Conservation (phyloP, 1,140 invertebrate genomes). For the Zeugodacus cucurbitae region DNA sequence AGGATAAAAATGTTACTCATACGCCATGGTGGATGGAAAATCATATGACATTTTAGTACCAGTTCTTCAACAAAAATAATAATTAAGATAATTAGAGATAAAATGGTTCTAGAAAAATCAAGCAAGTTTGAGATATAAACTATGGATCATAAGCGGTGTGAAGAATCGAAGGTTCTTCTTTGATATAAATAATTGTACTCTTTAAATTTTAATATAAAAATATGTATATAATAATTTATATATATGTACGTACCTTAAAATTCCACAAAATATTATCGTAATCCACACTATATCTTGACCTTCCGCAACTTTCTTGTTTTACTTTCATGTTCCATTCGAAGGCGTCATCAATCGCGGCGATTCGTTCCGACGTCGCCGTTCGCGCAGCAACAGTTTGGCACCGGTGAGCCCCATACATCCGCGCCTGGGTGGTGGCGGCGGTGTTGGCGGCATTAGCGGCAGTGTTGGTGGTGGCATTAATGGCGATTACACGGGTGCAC, state of each 20-base stretch:
- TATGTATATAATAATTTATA: neutral
- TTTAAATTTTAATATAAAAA: no score
- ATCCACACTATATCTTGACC: neutral
- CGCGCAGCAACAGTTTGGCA: conserved; percentile 80
- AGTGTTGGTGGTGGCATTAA: conserved; percentile 62
- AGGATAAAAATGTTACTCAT: neutral
- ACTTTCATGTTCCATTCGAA: conserved; percentile 53
- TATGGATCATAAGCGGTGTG: no score
- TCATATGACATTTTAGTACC: no score
- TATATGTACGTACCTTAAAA: neutral
- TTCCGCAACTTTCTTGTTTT: neutral
- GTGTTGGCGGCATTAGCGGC: conserved; percentile 48
- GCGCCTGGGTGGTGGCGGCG: conserved; percentile 55
- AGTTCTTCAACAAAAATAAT: no score
- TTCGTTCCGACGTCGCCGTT: conserved; percentile 83
- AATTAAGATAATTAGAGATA: no score
- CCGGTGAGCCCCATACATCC: conserved; percentile 67
- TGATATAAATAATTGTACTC: no score
- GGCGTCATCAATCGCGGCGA: conserved; percentile 90
- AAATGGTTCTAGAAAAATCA: no score
- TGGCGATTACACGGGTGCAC: conserved; percentile 57
- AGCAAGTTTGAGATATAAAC: no score
- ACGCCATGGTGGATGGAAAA: neutral
- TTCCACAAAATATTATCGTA: neutral
- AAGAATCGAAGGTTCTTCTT: no score